Base-by-base conservation (phyloP, 2,888 invertebrate species). In the Eupithecia subfuscata region DNA sequence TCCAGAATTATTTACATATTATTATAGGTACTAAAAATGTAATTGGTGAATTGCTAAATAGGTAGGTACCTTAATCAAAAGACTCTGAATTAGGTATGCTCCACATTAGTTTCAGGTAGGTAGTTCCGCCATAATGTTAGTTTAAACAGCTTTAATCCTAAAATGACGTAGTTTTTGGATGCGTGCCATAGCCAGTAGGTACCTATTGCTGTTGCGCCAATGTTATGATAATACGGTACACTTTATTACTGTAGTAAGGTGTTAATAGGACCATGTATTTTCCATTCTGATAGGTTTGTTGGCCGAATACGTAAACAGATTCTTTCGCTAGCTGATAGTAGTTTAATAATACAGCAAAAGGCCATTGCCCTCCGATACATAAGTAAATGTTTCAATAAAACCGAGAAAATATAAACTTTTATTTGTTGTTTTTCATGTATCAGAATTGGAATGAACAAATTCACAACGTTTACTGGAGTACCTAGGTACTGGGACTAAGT, bases 171-270 rank as follows among this genome's bases (percentile, higher is more conserved):
- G 63, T 63, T 70, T 56, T 72, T 77, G 71, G 77, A 77, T 73
- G 40, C 37, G 40, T 63, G 74, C 77, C 72, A 77, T 40, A 77
- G 37, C 48, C 22, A 67, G 65, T 74, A n/a, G n/a, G n/a, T n/a
- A n/a, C n/a, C n/a, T n/a, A 69, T 71, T 76, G 70, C 70, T 70
- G 40, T 71, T 73, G 48, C 30, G 67, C 69, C 69, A 70, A 68
- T 75, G 70, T 70, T 77, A 73, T 77, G 74, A 76, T 76, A 71
- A 68, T 76, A 69, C 1, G 69, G 73, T 52, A 56, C 64, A 64
- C 56, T 65, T 70, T 75, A 75, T 72, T 72, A 72, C 65, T 69
- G 65, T 75, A 69, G 70, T 69, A 37, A 60, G 75, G 69, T 75
- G 73, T 60, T 75, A 75, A 75, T 75, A 25, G 22, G 69, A 22